Evolutionary conservation across 2,888 invertebrate species (phyloP).

Genomic region (Vanessa cardui): DNA sequence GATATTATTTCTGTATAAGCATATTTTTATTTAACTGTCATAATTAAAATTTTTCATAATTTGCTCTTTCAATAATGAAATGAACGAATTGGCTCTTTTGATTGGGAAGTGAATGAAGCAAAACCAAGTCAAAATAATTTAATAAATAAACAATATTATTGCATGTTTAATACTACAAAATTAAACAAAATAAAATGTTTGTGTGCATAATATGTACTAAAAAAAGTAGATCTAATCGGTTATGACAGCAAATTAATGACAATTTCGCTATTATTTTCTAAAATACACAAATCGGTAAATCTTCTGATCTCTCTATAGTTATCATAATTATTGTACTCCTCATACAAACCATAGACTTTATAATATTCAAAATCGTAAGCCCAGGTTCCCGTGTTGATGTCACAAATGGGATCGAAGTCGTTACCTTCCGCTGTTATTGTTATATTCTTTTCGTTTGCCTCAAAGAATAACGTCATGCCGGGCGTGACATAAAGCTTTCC

Average conservation of each 20-base stretch:
- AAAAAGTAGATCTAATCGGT: neutral
- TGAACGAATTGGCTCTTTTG: too few species aligned
- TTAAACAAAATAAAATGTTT: neutral
- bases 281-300: conserved; percentile 57
- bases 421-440: conserved; percentile 52
- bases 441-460: conserved; percentile 52
- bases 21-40: too few species aligned
- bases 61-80: too few species aligned
- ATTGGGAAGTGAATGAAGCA: too few species aligned
- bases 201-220: neutral
- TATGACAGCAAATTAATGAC: conserved; percentile 24
- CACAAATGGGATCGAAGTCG: conserved; percentile 56
- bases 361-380: conserved; percentile 53
- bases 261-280: conserved; percentile 27
- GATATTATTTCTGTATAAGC: too few species aligned
- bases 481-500: conserved; percentile 59
- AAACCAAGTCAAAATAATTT: too few species aligned
- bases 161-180: too few species aligned
- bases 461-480: conserved; percentile 54
- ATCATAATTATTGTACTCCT: conserved; percentile 69
- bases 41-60: too few species aligned
- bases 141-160: too few species aligned
- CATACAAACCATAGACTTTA: conserved; percentile 64
- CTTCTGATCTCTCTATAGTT: conserved; percentile 50
- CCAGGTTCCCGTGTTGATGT: conserved; percentile 45